Base-by-base conservation (phyloP, 2,797 vertebrate species). In the Zenarchopterus dispar region DNA sequence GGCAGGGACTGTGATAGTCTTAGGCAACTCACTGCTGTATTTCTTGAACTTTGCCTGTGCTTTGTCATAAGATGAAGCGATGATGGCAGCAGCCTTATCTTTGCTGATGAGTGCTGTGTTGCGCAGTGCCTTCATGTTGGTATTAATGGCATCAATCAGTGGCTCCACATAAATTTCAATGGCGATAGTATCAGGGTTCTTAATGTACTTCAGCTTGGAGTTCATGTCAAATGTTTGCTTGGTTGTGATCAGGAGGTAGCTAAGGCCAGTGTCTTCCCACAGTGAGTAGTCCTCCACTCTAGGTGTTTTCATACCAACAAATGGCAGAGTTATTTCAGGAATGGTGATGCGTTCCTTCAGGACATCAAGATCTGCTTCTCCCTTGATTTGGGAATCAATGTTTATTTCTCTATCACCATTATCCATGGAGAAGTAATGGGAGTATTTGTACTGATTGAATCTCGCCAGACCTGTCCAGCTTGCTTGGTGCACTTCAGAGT, bases 381-480 rank as follows among this genome's bases (percentile, higher is more conserved):
- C 96, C 71, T 93, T 94, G 73, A 97, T 92, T 82, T 86, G 91
- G 0, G 94, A 43, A 23, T 67, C 65, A 33, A 92, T 72, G 49
- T 82, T 91, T 10, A 95, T 92, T 87, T 90, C 95, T 45, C 85
- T 92, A 31, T 94, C 92, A 44, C 85, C 89, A 70, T 95, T 97
- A 41, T 87, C 89, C 83, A 94, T 86, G 57, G 84, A 91, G 24
- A 97, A 90, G 41, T 84, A 91, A 76, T 97, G 95, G 66, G 82
- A 92, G 70, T 96, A 97, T 74, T 94, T 96, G 85, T 96, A 95
- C 70, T 98, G 96, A 81, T 98, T 98, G 89, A 96, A 95, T 74
- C 93, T 93, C 21, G 94, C 93, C 65, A 84, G 80, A 64, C 92
- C 89, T 71, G 91, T 90, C 96, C 96, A 98, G 76, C 82, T 93